Evolutionary conservation across 1,140 invertebrate species (phyloP).

Genomic region (Myzus persicae): DNA sequence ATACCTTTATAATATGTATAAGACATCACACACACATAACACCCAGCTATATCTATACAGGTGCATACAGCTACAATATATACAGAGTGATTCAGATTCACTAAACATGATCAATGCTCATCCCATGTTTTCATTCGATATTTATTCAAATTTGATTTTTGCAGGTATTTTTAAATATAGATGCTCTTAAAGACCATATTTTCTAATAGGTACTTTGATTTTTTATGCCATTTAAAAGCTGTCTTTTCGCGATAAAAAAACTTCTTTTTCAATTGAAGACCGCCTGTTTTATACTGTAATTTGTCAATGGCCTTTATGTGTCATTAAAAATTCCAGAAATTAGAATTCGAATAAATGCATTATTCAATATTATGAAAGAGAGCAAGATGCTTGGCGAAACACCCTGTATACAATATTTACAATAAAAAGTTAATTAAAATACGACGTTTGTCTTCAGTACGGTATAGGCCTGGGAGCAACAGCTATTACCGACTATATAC

Average conservation of each 20-base stretch:
- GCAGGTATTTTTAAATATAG: neutral
- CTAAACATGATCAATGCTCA: neutral
- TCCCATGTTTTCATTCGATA: neutral
- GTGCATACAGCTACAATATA: neutral
- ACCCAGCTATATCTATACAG: neutral
- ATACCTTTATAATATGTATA: neutral
- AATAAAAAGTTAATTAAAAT: slow-evolving; percentile 35
- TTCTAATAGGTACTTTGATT: neutral
- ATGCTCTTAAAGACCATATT: neutral
- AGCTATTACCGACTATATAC: neutral
- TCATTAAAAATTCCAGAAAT: neutral
- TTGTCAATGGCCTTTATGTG: neutral
- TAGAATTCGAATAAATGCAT: neutral
- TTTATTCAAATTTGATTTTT: neutral
- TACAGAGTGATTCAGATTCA: neutral
- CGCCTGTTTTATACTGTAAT: neutral
- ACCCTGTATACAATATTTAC: neutral
- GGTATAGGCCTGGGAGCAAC: neutral
- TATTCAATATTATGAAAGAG: neutral
- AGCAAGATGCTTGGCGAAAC: neutral
- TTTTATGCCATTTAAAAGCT: neutral
- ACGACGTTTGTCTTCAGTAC: slow-evolving; percentile 32
- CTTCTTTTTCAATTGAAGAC: neutral
- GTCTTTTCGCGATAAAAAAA: neutral
- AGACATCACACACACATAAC: neutral